Evolutionary conservation across 2,113 vertebrate genomes (phyloP).

Genomic region (Scatophagus argus): DNA sequence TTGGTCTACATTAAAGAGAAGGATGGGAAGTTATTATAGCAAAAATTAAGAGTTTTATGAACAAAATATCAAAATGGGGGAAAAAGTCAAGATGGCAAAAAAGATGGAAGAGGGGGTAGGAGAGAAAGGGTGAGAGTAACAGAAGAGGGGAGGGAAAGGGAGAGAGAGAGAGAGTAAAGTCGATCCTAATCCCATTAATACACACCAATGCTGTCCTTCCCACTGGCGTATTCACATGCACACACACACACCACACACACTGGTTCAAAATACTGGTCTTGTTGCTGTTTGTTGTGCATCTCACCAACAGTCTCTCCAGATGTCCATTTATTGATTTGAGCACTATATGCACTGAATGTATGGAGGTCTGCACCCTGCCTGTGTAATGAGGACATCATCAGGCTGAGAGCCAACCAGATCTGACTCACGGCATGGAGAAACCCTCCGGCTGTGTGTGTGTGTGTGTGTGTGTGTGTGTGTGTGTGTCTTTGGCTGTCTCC

Average conservation of each 20-base stretch:
- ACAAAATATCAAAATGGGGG: neutral
- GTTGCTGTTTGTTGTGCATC: constrained; percentile 42
- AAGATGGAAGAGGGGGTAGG: neutral
- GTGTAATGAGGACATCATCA: constrained; percentile 42
- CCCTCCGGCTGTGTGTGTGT: constrained; percentile 26
- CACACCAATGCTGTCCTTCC: constrained; percentile 60
- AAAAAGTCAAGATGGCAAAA: neutral
- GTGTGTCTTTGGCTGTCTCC: constrained; percentile 17
- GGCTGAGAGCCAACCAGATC: constrained; percentile 39
- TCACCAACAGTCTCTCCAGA: constrained; percentile 7
- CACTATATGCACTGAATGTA: constrained; percentile 26
- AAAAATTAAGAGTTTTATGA: neutral
- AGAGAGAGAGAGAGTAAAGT: constrained; percentile 51
- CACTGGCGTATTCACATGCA: constrained; percentile 25
- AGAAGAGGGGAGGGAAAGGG: constrained; percentile 23
- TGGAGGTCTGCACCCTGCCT: constrained; percentile 12
- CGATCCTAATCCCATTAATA: constrained; percentile 79
- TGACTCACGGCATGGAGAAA: constrained; percentile 37
- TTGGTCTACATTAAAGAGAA: constrained; percentile 16
- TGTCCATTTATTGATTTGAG: constrained; percentile 35
- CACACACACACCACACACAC: neutral
- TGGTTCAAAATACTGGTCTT: constrained; percentile 1
- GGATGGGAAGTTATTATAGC: constrained; percentile 5
- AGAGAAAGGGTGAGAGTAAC: neutral
- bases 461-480: constrained; percentile 8